Evolutionary conservation across 2,797 vertebrate species (phyloP), one percentile per base, ranked within the genome.

Genomic region (Hypotaenidia okinawae): DNA sequence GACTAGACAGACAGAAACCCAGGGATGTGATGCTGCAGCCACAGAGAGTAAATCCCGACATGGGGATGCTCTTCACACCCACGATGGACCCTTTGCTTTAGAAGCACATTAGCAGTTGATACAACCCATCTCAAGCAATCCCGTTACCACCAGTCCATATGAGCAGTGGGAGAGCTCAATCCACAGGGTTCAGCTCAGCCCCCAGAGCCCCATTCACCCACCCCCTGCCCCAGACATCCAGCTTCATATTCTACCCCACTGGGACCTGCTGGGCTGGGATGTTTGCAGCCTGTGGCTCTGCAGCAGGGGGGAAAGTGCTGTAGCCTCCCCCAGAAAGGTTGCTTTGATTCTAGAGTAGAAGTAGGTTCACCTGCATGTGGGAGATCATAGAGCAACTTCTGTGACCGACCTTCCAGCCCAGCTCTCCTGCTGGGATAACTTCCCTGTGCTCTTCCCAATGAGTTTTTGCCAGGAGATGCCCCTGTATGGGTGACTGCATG

Each of bases 361-460:
- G 68, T 0, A 35, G 23, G 63, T 49, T 8, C 2, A 10, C 6
- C 69, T 9, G 33, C 66, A 30, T 1, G 0, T 0, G 0, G 28
- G 37, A 37, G 13, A 19, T 14, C 1, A 2, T 11, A 61, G 4
- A 66, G 8, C 27, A 16, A 23, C 69, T 74, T 32, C 8, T 30
- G 22, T 68, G 27, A 43, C 37, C 70, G 16, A 35, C 16, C 54
- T 51, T 10, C 21, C 69, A 63, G 73, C 39, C 69, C 76, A 5
- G 3, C 30, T 68, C 43, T 43, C 43, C 43, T 18, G 43, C 43
- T 43, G 41, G 41, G 14, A n/a, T 10, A 73, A 58, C 5, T 35
- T 81, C 57, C 43, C 54, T 54, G 52, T 54, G 52, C 52, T 54
- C 52, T 28, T 15, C 52, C 68, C 21, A 55, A 5, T 0, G 4